Base-by-base conservation (phyloP, 1,140 invertebrate species). In the Ruditapes philippinarum region DNA sequence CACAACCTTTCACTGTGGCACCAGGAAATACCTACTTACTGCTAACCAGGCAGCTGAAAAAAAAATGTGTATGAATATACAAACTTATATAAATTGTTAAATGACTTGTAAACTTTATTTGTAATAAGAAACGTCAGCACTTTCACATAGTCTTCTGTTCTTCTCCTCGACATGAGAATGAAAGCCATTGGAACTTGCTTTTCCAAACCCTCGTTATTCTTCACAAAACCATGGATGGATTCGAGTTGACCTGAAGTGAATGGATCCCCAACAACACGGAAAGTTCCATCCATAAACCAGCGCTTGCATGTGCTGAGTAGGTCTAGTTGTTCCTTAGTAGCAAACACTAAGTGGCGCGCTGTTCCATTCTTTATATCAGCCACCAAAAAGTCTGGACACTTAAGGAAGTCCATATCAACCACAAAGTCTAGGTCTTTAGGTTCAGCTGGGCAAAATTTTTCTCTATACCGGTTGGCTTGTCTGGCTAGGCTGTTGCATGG, bases 211-310 rank as follows among this genome's bases (percentile, higher is more conserved):
- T 78, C 40, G 1, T n/a, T n/a, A n/a, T 42, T 42, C 9, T 4
- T 42, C 2, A 78, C 36, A 45, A 78, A 78, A 4, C 36, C 73
- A 78, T 78, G 73, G 36, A 78, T 78, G 73, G 73, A 78, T 28
- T 42, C 73, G 11, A 78, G 45, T 25, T 78, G 42, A 51, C 73
- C 73, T 45, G 38, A 40, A 11, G 36, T 9, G 40, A 78, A 78
- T 5, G 73, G 36, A 3, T 78, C 45, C 17, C 36, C 36, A 3
- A 78, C 28, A 25, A 45, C 42, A 5, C 14, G 5, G 14, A 45
- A 45, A 7, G 42, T 45, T 7, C 42, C 42, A 14, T 74, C 38
- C 70, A 74, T 33, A 74, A 40, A 74, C 70, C 25, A 74, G 7
- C 70, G 4, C n/a, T 31, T 74, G 70, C 7, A 14, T 9, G 5